A percentile compares a stretch with the other conserved stretches of the same genome.
Conservation (phyloP, 1,140 invertebrate genomes). For the Portunus trituberculatus region DNA sequence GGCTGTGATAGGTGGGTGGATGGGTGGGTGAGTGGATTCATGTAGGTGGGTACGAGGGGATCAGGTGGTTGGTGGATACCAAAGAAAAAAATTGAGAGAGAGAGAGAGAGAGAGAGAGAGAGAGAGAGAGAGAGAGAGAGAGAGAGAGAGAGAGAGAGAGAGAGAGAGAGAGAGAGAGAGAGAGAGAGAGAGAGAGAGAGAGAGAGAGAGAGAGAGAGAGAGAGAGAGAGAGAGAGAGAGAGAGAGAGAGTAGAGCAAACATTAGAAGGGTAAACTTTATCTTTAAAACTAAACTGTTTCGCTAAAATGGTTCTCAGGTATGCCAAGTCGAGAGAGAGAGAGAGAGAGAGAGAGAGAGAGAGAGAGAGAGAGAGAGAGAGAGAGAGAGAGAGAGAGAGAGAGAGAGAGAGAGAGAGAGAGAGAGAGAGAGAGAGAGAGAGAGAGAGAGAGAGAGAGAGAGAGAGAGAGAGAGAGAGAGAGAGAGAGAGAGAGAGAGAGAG, state of each 20-base stretch:
- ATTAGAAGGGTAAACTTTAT: neutral
- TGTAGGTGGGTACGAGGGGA: too few species aligned
- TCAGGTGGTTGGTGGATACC: too few species aligned
- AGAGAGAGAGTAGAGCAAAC: too few species aligned
- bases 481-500: neutral
- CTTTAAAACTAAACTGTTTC: too few species aligned
- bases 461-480: neutral
- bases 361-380: slow-evolving; percentile 52
- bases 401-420: neutral
- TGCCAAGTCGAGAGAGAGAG: neutral
- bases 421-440: neutral
- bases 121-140: slow-evolving; percentile 26
- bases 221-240: neutral
- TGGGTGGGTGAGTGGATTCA: too few species aligned
- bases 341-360: slow-evolving; percentile 14
- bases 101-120: slow-evolving; percentile 34
- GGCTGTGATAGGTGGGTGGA: too few species aligned
- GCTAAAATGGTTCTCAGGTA: neutral
- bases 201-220: neutral
- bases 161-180: neutral
- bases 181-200: neutral
- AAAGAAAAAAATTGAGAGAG: neutral
- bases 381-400: slow-evolving; percentile 32
- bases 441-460: neutral
- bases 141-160: slow-evolving; percentile 33